These are phyloP conservation scores for Girardinichthys multiradiatus DNA, from an alignment of 2,113 vertebrate genomes.

Conservation along the genomic window DNA sequence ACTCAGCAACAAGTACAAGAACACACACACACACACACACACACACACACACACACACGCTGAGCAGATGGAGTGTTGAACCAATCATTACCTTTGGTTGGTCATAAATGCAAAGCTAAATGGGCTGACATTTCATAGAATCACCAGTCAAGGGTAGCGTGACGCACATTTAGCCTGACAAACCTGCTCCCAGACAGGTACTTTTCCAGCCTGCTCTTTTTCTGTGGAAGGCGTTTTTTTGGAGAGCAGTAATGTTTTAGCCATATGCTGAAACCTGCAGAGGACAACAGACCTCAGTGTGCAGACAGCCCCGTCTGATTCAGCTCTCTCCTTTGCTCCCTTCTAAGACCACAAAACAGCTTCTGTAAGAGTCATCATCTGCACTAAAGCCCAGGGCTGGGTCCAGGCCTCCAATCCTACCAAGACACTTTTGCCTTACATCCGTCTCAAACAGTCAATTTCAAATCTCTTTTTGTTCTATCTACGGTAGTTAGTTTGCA, in stretches of 20 bases:
- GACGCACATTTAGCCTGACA: slow-evolving; percentile 64
- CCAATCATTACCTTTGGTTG: slow-evolving; percentile 29
- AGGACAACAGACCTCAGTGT: slow-evolving; percentile 77
- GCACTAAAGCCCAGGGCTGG: slow-evolving; percentile 51
- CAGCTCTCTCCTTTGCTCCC: slow-evolving; percentile 52
- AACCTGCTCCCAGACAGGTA: slow-evolving; percentile 69
- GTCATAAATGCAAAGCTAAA: slow-evolving; percentile 43
- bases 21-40: background rate
- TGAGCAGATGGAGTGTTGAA: slow-evolving; percentile 17
- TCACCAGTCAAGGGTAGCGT: slow-evolving; percentile 61
- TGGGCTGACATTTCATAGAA: slow-evolving; percentile 51
- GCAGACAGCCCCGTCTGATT: slow-evolving; percentile 61
- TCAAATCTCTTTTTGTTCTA: slow-evolving; percentile 34
- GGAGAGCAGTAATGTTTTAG: slow-evolving; percentile 65
- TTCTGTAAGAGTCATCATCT: slow-evolving; percentile 73
- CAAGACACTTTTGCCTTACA: slow-evolving; percentile 68
- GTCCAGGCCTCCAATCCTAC: slow-evolving; percentile 49
- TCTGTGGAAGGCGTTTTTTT: slow-evolving; percentile 49
- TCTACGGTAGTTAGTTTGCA: slow-evolving; percentile 23
- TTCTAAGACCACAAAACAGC: slow-evolving; percentile 69
- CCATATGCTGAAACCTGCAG: slow-evolving; percentile 70
- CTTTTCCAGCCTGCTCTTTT: slow-evolving; percentile 71
- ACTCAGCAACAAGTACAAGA: too few species aligned
- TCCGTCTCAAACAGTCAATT: slow-evolving; percentile 61
- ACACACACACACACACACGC: background rate